Evolutionary conservation across 2,113 vertebrate genomes (phyloP).

Genomic region (Gymnocephalus cernua): DNA sequence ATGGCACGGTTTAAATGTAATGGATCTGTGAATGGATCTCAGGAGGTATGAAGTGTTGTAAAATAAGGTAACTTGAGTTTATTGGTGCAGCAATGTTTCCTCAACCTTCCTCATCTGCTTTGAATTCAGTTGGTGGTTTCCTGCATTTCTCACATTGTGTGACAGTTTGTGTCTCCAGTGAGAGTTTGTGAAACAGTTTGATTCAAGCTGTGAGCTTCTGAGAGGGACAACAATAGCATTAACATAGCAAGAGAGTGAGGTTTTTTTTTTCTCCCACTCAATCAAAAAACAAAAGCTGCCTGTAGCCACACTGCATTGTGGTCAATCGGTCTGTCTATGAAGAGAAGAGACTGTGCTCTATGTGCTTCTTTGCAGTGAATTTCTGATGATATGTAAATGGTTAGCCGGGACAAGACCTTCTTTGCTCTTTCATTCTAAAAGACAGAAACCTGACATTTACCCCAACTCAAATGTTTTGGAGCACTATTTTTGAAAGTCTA

Average conservation of each 20-base stretch:
- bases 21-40: background rate
- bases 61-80: background rate
- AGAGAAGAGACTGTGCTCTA: background rate
- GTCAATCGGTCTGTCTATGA: background rate
- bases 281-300: constrained; percentile 13
- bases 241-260: constrained; percentile 19
- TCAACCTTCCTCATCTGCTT: background rate
- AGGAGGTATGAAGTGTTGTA: background rate
- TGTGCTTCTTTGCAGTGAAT: background rate
- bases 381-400: background rate
- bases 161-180: background rate
- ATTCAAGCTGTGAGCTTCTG: constrained; percentile 12
- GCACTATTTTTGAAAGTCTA: constrained; percentile 31
- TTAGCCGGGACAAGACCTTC: background rate
- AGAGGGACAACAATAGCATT: constrained; percentile 34
- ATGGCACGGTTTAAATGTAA: no score
- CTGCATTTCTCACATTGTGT: constrained; percentile 6
- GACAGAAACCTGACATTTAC: constrained; percentile 25
- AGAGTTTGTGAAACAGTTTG: constrained; percentile 9
- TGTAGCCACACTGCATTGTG: background rate
- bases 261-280: background rate
- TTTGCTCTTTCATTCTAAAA: constrained; percentile 20
- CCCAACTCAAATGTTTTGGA: background rate
- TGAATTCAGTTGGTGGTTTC: background rate
- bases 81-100: background rate